Evolutionary conservation across 2,797 vertebrate species (phyloP), one percentile per base, ranked within the genome.

Genomic region (Tachyglossus aculeatus): DNA sequence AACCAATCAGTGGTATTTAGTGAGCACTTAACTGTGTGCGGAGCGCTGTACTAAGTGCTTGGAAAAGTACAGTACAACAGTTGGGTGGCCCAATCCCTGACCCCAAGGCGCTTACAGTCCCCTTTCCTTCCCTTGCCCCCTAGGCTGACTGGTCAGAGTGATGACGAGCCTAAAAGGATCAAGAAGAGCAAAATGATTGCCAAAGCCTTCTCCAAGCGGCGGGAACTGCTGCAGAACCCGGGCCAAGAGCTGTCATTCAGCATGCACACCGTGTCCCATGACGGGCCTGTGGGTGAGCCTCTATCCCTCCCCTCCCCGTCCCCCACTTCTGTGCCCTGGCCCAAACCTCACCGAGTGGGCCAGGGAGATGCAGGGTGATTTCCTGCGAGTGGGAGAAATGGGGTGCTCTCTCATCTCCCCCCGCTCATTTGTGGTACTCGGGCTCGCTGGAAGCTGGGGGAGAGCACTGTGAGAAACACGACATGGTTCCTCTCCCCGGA

Each of bases 141-240:
- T 77, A 99, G 98, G 91, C 92, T 99, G 68, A 95, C 96, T 0
- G 98, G 98, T n/a, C 96, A 95, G 10, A 97, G 96, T 8, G 96
- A 97, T 3, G 94, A 99, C 6, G 96, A 99, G 43, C 98, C 97
- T 66, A 99, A 98, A 85, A 93, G 98, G 87, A 96, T 99, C 82
- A 98, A 98, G 90, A 99, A 99, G 89, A 99, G 98, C 92, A 98
- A 96, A 89, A 99, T 99, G 98, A 99, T 99, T 1, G 98, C 98
- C 19, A 99, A 99, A 86, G 98, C 98, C 4, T 99, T 99, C 80
- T 96, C 96, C 4, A 94, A 96, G 86, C 91, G 98, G 61, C 97
- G 97, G 27, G 98, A 99, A 87, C 94, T 99, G 39, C 95, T 98
- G 79, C 95, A 96, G 1, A 95, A 99, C 86, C 97, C 98, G 0